Conservation (phyloP, 2,888 invertebrate species). For the Morpho helenor region DNA sequence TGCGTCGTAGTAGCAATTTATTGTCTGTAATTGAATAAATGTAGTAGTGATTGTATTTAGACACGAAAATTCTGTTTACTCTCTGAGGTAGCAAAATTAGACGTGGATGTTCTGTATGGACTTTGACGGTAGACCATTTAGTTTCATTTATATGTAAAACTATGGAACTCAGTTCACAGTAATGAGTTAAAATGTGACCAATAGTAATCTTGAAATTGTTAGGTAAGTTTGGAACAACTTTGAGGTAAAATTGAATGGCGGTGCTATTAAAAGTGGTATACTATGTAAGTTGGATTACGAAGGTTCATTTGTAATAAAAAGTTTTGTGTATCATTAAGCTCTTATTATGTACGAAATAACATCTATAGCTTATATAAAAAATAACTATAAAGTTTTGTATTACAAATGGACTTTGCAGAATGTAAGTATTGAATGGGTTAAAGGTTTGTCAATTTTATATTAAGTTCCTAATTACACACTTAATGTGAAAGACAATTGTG, state of each 20-base stretch:
- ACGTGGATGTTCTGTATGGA: slow-evolving; percentile 11
- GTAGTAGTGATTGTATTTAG: slow-evolving; percentile 24
- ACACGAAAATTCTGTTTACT: slow-evolving; percentile 5
- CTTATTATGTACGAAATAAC: too few species aligned
- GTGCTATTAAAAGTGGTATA: slow-evolving; percentile 72
- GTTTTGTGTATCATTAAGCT: not conserved
- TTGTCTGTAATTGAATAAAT: slow-evolving; percentile 15
- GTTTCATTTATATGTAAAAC: slow-evolving; percentile 16
- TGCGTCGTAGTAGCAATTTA: slow-evolving; percentile 20
- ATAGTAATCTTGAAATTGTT: slow-evolving; percentile 19
- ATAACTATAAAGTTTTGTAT: too few species aligned
- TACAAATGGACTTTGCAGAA: too few species aligned
- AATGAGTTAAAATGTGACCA: slow-evolving; percentile 21
- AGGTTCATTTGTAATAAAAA: slow-evolving; percentile 43
- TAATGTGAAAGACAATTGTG: too few species aligned
- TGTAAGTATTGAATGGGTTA: too few species aligned
- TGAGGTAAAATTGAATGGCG: slow-evolving; percentile 54
- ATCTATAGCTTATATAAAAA: too few species aligned
- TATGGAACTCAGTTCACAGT: slow-evolving; percentile 20
- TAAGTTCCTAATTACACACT: too few species aligned
- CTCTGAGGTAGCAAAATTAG: slow-evolving; percentile 15
- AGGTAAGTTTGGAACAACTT: slow-evolving; percentile 24
- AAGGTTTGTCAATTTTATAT: too few species aligned
- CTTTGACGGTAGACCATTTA: slow-evolving; percentile 15
- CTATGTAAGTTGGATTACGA: slow-evolving; percentile 45